A percentile compares a stretch with the other conserved stretches of the same genome.
Evolutionary conservation across 1,140 invertebrate species (phyloP).

Genomic region (Hylaeus volcanicus): DNA sequence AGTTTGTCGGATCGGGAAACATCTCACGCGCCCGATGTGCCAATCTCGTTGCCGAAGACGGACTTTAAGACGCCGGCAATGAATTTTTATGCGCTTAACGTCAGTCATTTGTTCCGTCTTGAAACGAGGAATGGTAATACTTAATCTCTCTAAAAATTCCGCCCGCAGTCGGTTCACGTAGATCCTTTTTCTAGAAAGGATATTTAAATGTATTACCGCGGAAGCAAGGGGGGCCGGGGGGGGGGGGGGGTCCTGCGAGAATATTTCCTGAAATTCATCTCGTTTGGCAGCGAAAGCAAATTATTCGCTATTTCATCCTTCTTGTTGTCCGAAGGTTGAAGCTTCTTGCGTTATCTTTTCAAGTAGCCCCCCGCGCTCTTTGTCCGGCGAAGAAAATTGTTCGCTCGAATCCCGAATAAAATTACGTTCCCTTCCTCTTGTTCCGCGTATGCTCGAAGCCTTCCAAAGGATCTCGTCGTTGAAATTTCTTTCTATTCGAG

Average conservation of each 20-base stretch:
- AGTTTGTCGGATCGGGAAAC: constrained; percentile 47
- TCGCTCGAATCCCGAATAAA: constrained; percentile 31
- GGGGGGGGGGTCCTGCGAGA: constrained; percentile 13
- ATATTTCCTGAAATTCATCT: constrained; percentile 32
- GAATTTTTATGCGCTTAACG: constrained; percentile 62
- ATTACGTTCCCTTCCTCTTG: constrained; percentile 9
- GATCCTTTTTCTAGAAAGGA: constrained; percentile 29
- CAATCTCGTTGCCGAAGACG: constrained; percentile 46
- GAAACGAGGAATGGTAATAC: constrained; percentile 46
- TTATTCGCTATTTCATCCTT: constrained; percentile 25
- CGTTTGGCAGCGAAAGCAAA: constrained; percentile 15
- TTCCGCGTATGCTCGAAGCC: neutral
- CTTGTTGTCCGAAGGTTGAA: neutral
- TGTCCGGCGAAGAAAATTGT: constrained; percentile 34
- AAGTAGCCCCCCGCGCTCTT: constrained; percentile 12
- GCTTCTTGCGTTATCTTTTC: constrained; percentile 39
- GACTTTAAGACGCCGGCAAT: constrained; percentile 50
- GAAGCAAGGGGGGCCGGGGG: neutral
- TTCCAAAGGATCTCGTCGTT: neutral
- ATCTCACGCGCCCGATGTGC: constrained; percentile 47
- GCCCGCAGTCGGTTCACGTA: constrained; percentile 43
- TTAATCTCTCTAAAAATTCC: constrained; percentile 49
- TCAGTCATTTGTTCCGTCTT: constrained; percentile 49
- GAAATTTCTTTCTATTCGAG: neutral
- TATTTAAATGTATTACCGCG: constrained; percentile 50